Conservation (phyloP, 2,113 vertebrate species). For the Poicephalus gulielmi region DNA sequence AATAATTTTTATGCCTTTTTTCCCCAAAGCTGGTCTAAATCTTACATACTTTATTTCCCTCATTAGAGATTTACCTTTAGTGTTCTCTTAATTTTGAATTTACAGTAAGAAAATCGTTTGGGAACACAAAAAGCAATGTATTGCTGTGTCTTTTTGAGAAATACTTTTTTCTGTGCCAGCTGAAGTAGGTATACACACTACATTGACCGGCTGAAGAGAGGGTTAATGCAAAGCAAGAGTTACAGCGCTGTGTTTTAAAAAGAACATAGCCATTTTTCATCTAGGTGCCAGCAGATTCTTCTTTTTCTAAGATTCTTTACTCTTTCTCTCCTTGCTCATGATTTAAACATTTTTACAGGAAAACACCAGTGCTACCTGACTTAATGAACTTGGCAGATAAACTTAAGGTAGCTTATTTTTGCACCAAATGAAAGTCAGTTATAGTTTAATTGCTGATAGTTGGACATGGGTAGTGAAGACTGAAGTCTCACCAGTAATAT, state of each 20-base stretch:
- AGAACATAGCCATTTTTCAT: not conserved
- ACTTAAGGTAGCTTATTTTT: not conserved
- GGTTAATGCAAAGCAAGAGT: not conserved
- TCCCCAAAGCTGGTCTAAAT: not conserved
- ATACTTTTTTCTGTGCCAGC: not conserved
- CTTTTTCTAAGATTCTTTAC: not conserved
- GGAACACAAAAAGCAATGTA: not conserved
- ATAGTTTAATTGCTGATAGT: not conserved
- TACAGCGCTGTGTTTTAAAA: not conserved
- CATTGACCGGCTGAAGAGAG: not conserved
- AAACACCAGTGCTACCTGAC: not conserved
- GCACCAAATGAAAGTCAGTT: not conserved
- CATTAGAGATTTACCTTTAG: not conserved
- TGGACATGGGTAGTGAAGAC: not conserved
- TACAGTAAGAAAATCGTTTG: not conserved
- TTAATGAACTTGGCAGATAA: not conserved
- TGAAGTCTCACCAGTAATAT: not conserved
- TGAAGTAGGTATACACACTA: not conserved
- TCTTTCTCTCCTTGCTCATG: not conserved
- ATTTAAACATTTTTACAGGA: not conserved
- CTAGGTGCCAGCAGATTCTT: not conserved
- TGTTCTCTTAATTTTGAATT: not conserved
- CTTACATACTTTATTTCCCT: not conserved
- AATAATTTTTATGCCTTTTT: not conserved
- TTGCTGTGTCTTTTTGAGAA: not conserved